A percentile compares a stretch with the other conserved stretches of the same genome.
These are phyloP conservation scores for Halictus quadricinctus DNA, from an alignment of 2,888 invertebrate genomes.

Conservation along the genomic window DNA sequence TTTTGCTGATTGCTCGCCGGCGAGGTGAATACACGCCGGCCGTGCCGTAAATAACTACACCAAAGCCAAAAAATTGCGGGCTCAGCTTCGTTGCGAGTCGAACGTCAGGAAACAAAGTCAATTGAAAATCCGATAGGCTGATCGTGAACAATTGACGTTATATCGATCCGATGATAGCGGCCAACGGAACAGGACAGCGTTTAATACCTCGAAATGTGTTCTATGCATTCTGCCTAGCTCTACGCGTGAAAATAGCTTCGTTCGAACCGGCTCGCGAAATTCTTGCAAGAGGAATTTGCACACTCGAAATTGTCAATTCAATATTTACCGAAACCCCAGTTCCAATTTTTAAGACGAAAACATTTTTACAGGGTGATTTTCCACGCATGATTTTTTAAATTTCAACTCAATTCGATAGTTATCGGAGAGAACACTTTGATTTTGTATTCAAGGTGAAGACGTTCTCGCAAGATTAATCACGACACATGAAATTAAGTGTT, in stretches of 20 bases:
- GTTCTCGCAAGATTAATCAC: too few relatives aligned
- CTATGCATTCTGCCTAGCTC: not conserved
- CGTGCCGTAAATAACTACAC: slow-evolving; percentile 51
- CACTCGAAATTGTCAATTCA: not conserved
- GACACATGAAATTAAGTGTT: too few relatives aligned
- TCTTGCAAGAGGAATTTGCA: not conserved
- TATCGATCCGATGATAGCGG: slow-evolving; percentile 14
- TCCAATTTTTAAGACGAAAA: not conserved
- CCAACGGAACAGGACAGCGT: slow-evolving; percentile 17
- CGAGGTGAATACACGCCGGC: slow-evolving; percentile 40
- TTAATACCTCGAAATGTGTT: not conserved
- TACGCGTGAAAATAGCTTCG: not conserved
- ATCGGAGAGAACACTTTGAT: too few relatives aligned
- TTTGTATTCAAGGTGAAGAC: too few relatives aligned
- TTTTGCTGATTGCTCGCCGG: slow-evolving; percentile 42
- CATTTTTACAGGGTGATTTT: too few relatives aligned
- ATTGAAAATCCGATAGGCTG: slow-evolving; percentile 45
- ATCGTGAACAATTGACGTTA: slow-evolving; percentile 35
- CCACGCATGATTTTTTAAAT: too few relatives aligned
- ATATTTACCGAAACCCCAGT: not conserved
- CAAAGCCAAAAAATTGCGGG: slow-evolving; percentile 51
- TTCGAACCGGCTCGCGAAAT: not conserved
- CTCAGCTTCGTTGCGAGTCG: slow-evolving; percentile 25
- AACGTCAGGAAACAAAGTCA: slow-evolving; percentile 44
- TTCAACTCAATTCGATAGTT: too few relatives aligned